Conservation (phyloP, 2,888 invertebrate genomes). For the Oligia latruncula region DNA sequence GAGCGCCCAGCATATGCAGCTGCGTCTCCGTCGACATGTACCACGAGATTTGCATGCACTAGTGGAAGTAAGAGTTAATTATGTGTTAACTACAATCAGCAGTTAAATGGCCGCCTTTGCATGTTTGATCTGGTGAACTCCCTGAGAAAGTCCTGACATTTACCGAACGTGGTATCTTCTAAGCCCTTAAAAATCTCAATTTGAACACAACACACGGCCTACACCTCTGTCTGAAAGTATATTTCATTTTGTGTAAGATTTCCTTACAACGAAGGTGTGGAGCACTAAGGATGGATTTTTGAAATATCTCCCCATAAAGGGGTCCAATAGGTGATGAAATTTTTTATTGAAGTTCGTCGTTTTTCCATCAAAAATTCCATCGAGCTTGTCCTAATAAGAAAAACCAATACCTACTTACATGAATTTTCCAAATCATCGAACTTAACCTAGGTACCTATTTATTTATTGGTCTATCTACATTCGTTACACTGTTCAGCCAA, state of each 20-base stretch:
- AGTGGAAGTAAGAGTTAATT: constrained; percentile 27
- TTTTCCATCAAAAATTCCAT: no score
- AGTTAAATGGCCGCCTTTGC: not conserved
- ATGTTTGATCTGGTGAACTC: not conserved
- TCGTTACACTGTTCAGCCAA: not conserved
- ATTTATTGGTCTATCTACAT: not conserved
- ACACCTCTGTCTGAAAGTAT: not conserved
- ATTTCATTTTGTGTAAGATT: no score
- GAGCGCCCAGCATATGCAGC: constrained; percentile 92
- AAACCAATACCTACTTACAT: not conserved
- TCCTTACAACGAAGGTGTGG: no score
- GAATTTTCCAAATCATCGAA: not conserved
- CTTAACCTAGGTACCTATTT: not conserved
- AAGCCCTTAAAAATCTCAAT: no score
- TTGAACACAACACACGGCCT: no score
- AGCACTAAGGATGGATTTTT: no score
- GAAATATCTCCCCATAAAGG: no score
- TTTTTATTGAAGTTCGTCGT: no score
- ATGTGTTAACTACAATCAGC: not conserved
- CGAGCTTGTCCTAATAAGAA: no score
- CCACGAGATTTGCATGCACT: constrained; percentile 96
- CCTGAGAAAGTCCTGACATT: not conserved
- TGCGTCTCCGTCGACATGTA: constrained; percentile 94
- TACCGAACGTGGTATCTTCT: not conserved
- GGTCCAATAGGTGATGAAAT: no score